Conservation (phyloP, 2,888 invertebrate genomes). For the Chirona hameri region DNA sequence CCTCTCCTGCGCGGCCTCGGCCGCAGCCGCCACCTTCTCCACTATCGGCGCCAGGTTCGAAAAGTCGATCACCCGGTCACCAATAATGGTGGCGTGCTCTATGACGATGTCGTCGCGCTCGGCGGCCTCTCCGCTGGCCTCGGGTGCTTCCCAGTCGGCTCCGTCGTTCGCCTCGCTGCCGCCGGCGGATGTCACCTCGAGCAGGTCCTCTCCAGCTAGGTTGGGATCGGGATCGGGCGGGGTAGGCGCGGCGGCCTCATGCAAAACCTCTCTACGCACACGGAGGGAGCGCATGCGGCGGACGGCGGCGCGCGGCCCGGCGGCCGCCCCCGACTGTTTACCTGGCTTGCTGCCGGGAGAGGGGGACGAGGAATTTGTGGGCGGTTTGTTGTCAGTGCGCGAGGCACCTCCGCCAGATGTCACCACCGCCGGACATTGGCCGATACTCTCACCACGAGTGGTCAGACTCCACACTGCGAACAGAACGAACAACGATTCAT, state of each 20-base stretch:
- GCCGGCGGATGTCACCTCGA: not conserved
- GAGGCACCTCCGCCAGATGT: not conserved
- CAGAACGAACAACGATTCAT: not conserved
- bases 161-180: not conserved
- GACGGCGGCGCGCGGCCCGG: not conserved
- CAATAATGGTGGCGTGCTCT: not conserved
- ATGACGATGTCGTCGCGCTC: not conserved
- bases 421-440: not conserved
- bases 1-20: not conserved
- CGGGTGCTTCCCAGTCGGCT: not conserved
- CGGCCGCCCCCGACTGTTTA: not conserved
- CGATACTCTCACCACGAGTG: too few relatives aligned
- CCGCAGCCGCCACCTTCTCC: not conserved
- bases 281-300: not conserved
- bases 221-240: not conserved
- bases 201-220: not conserved
- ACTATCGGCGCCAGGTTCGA: not conserved
- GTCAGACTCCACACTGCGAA: slow-evolving; percentile 2
- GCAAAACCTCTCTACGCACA: slow-evolving; percentile 25
- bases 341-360: not conserved
- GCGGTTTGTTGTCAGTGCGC: not conserved
- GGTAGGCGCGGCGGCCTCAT: not conserved
- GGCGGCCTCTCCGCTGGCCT: not conserved
- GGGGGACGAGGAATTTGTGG: slow-evolving; percentile 4
- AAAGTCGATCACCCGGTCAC: not conserved